Base-by-base conservation (phyloP, 2,888 invertebrate genomes). In the Drosophila kambysellisi region DNA sequence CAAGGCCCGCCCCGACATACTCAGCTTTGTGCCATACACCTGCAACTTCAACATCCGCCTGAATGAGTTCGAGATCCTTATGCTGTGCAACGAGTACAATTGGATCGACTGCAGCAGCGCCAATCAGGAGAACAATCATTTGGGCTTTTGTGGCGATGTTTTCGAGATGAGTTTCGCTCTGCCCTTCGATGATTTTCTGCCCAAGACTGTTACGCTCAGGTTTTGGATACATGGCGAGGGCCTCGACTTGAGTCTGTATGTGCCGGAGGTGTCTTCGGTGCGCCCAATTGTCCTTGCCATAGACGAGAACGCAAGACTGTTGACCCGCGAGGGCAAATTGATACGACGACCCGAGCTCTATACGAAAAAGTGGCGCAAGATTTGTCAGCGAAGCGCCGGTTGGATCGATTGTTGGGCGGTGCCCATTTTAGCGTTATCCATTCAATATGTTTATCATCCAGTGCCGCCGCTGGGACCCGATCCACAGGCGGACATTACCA, bases 31-130 rank as follows among this genome's bases (percentile, higher is more conserved):
- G 62, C 99, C 99, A 2, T 99, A 99, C 93, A 98, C 98, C 0
- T 99, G 98, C 97, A 96, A 97, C 91, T 97, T 99, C 89, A 97
- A 96, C 73, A 94, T 99, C 72, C 94, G 97, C 11, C 94, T 99
- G 30, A 98, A 99, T 92, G 98, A 99, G 93, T 99, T 99, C 93
- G 99, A 99, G 94, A 94, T 99, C 20, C 95, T 99, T 1, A 97
- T 98, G 50, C 94, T 98, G 20, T 96, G 98, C 90, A 99, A 99
- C 94, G 98, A 99, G 92, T 97, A 97, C 93, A 99, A 99, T 93
- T 99, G 99, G 99, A 97, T 99, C 81, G 99, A 99, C 93, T 99
- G 99, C 89, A 98, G 98, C 63, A 98, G 98, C 33, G 97, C 98
- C 58, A 97, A 98, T 87, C 98, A 98, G 92, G 99, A 99, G 94